Conservation (phyloP, 2,888 invertebrate genomes). For the Temnothorax unifasciatus region DNA sequence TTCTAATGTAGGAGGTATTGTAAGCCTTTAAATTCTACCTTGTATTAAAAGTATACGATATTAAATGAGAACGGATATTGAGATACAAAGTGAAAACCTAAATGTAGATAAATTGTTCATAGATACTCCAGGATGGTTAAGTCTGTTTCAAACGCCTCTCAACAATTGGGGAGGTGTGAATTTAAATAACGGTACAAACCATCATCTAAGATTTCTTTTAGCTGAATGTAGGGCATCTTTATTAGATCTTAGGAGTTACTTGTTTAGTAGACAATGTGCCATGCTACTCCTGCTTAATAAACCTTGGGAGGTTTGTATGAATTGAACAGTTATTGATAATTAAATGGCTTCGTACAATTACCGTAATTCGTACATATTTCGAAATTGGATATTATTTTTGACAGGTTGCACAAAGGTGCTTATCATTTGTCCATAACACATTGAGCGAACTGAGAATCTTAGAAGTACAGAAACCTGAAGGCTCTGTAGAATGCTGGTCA, state of each 20-base stretch:
- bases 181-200: constrained; percentile 89
- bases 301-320: constrained; percentile 92
- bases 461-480: constrained; percentile 92
- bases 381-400: constrained; percentile 35
- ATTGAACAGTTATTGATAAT: constrained; percentile 26
- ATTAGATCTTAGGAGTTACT: constrained; percentile 96
- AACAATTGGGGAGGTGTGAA: constrained; percentile 92
- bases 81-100: constrained; percentile 27
- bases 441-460: constrained; percentile 94
- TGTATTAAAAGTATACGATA: constrained; percentile 4
- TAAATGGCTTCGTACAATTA: neutral
- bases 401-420: constrained; percentile 94
- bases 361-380: neutral
- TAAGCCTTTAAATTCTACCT: constrained; percentile 38
- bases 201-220: constrained; percentile 86
- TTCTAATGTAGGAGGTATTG: constrained; percentile 92
- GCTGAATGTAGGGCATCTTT: constrained; percentile 89
- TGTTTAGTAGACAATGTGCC: constrained; percentile 97
- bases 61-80: neutral
- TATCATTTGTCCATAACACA: constrained; percentile 96
- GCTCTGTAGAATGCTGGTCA: constrained; percentile 97
- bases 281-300: constrained; percentile 91
- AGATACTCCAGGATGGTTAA: constrained; percentile 95
- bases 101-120: constrained; percentile 62
- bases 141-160: constrained; percentile 92